Evolutionary conservation across 37 sponge, comb jelly and placozoan species (phyloP).

Genomic region (Chondrilla cf. caribensis): DNA sequence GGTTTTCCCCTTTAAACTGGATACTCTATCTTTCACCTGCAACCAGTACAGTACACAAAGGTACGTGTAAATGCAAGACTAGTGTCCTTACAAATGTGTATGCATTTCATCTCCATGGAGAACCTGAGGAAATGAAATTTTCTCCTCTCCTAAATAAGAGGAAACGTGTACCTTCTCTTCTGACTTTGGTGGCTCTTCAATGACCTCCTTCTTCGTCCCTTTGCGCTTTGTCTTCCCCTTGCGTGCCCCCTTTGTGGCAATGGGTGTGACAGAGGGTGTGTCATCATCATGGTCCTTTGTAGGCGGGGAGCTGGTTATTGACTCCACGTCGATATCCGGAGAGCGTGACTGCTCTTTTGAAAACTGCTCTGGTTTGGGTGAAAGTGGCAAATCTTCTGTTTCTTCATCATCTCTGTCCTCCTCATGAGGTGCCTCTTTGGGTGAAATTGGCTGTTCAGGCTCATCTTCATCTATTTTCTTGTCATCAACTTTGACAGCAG

Average conservation of each 20-base stretch:
- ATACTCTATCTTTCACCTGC: too few relatives aligned
- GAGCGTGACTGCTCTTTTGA: not conserved
- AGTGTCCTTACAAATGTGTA: too few relatives aligned
- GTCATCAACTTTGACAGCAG: not conserved
- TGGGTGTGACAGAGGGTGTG: not conserved
- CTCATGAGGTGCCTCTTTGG: not conserved
- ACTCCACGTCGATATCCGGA: constrained; percentile 16
- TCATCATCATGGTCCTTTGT: not conserved
- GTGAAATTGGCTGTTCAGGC: too few relatives aligned
- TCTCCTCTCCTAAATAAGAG: too few relatives aligned
- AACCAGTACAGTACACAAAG: too few relatives aligned
- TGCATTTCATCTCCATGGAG: too few relatives aligned
- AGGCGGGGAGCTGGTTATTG: not conserved
- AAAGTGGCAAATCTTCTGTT: constrained; percentile 4
- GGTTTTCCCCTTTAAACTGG: not conserved
- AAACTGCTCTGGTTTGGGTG: not conserved
- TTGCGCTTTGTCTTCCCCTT: not conserved
- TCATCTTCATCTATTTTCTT: constrained; percentile 10
- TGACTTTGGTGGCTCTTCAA: not conserved
- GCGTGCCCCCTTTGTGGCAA: not conserved
- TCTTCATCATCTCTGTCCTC: constrained; percentile 5
- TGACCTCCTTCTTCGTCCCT: not conserved
- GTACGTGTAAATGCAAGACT: too few relatives aligned
- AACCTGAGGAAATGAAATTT: too few relatives aligned
- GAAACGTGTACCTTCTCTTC: constrained; percentile 23